Conservation (phyloP, 2,888 invertebrate species). For the Sussaba pulchella region DNA sequence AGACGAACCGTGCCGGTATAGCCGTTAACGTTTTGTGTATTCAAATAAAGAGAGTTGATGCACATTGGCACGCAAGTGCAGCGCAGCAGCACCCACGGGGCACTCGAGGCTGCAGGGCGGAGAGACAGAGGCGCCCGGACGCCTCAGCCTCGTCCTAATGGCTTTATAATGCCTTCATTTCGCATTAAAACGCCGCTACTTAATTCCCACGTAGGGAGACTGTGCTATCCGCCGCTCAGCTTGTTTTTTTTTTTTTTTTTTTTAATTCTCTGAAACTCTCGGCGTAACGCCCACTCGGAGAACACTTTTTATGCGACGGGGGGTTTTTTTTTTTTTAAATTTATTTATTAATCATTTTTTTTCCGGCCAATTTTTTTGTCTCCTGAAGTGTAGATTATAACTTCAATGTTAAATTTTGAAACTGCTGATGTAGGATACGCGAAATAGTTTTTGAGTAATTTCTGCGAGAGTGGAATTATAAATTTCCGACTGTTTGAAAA, state of each 20-base stretch:
- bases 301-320: not conserved
- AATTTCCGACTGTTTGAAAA: too few species aligned
- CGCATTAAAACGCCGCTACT: constrained; percentile 78
- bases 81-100: constrained; percentile 51
- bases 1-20: constrained; percentile 46
- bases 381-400: not conserved
- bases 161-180: constrained; percentile 83
- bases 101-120: constrained; percentile 50
- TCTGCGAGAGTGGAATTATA: too few species aligned
- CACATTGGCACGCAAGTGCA: constrained; percentile 78
- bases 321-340: constrained; percentile 15
- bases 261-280: not conserved
- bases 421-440: not conserved
- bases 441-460: too few species aligned
- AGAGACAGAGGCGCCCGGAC: constrained; percentile 51
- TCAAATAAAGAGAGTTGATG: constrained; percentile 80
- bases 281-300: constrained; percentile 15
- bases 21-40: constrained; percentile 82
- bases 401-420: not conserved
- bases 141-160: constrained; percentile 75
- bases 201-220: constrained; percentile 61
- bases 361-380: not conserved
- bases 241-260: constrained; percentile 36
- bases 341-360: too few species aligned
- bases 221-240: constrained; percentile 21